Conservation (phyloP, 2,888 invertebrate species). For the Ceriagrion tenellum region DNA sequence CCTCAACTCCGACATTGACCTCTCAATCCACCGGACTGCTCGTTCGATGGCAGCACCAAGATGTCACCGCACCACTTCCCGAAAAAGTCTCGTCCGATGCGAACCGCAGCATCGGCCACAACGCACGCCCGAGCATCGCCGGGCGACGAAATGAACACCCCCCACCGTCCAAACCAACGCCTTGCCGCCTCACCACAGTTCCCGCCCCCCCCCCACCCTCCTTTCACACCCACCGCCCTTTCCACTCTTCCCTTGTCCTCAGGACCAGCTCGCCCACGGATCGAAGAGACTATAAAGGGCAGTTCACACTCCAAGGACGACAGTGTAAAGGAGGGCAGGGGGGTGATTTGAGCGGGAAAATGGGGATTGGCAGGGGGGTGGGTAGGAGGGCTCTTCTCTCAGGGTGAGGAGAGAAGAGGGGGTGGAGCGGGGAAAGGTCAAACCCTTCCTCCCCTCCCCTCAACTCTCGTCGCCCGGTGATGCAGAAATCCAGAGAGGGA, state of each 20-base stretch:
- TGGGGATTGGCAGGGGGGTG: not conserved
- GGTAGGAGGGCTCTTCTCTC: not conserved
- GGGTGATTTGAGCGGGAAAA: not conserved
- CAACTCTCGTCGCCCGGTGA: not conserved
- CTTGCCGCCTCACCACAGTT: too few species aligned
- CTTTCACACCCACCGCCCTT: not conserved
- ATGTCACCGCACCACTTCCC: not conserved
- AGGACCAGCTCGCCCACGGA: constrained; percentile 13
- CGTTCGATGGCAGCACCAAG: not conserved
- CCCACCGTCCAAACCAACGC: too few species aligned
- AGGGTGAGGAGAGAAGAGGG: not conserved
- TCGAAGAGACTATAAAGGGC: constrained; percentile 5
- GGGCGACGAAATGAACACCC: not conserved
- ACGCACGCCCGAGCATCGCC: not conserved
- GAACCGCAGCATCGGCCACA: not conserved
- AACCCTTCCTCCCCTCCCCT: not conserved
- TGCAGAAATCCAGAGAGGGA: not conserved
- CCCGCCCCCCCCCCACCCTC: not conserved
- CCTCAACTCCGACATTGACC: not conserved
- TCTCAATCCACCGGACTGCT: not conserved
- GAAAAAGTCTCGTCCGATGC: not conserved
- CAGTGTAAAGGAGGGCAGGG: not conserved
- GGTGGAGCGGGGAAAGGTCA: not conserved
- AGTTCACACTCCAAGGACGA: not conserved
- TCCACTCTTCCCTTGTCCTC: not conserved